phyloP scores from a whole-genome alignment of 1,140 invertebrate species.

The Drosophila nigrodunni region DNA sequence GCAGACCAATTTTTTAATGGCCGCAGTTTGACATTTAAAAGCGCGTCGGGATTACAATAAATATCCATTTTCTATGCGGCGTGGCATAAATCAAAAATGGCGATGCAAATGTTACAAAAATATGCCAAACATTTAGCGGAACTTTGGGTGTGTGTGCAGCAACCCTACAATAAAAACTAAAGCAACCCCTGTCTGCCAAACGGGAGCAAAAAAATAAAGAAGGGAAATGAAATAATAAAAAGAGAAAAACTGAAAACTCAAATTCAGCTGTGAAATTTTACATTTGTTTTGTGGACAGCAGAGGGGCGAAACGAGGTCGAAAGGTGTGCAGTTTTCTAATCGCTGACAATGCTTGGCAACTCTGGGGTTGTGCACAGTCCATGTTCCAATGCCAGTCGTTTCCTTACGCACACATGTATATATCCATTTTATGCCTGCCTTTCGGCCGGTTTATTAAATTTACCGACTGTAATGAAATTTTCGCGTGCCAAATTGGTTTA shows the following conservation, averaged over 20 bases:
- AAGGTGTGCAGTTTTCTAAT: conserved; percentile 30
- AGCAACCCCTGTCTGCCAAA: conserved; percentile 28
- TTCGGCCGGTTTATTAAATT: conserved; percentile 71
- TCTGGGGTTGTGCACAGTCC: conserved; percentile 19
- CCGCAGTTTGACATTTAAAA: conserved; percentile 13
- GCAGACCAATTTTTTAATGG: conserved; percentile 28
- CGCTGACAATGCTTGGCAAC: conserved; percentile 30
- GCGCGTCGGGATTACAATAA: conserved; percentile 44
- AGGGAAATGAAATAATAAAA: conserved; percentile 4
- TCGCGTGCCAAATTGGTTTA: conserved; percentile 79
- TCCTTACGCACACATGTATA: conserved; percentile 15
- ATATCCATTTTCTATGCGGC: conserved; percentile 69
- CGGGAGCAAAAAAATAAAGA: neutral
- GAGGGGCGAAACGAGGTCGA: neutral
- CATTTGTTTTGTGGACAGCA: conserved; percentile 36
- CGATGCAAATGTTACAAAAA: conserved; percentile 74
- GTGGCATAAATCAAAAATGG: conserved; percentile 79
- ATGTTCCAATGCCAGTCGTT: conserved; percentile 36
- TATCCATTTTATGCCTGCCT: conserved; percentile 1
- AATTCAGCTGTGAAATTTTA: conserved; percentile 44
- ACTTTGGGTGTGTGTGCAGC: conserved; percentile 22
- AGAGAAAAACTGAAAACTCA: conserved; percentile 38
- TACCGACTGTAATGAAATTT: conserved; percentile 76
- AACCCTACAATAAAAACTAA: conserved; percentile 35
- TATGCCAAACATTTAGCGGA: conserved; percentile 72